Conservation (phyloP, 2,797 vertebrate genomes). For the Anguilla megastoma region DNA sequence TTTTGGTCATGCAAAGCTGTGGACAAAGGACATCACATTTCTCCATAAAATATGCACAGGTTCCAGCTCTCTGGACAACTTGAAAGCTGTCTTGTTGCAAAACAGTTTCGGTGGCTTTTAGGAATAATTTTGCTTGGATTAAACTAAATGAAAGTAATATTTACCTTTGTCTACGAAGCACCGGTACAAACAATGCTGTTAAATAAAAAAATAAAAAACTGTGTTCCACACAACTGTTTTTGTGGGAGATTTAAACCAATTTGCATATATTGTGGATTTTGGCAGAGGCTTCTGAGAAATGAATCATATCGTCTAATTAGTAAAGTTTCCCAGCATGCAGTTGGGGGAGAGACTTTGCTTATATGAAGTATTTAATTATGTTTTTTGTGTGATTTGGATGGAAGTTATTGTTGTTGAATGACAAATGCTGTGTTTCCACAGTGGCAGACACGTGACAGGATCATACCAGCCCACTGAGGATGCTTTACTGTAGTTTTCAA, state of each 20-base stretch:
- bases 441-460: not conserved
- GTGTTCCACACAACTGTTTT: not conserved
- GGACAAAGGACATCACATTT: not conserved
- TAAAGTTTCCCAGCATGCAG: constrained; percentile 7
- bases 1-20: not conserved
- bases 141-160: constrained; percentile 2
- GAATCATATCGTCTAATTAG: constrained; percentile 14
- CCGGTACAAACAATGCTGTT: not conserved
- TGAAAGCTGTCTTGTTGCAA: not conserved
- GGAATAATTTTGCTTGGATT: not conserved
- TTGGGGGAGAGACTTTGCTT: not conserved
- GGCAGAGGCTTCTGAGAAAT: not conserved
- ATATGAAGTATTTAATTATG: constrained; percentile 10
- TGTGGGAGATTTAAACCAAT: constrained; percentile 1
- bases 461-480: not conserved
- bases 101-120: not conserved
- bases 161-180: not conserved
- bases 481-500: not conserved
- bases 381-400: not conserved
- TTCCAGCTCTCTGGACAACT: not conserved
- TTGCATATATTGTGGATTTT: not conserved
- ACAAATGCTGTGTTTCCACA: not conserved
- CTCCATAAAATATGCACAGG: not conserved
- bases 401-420: not conserved
- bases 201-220: not conserved